Conservation (phyloP, 2,888 invertebrate genomes). For the Beris chalybata region DNA sequence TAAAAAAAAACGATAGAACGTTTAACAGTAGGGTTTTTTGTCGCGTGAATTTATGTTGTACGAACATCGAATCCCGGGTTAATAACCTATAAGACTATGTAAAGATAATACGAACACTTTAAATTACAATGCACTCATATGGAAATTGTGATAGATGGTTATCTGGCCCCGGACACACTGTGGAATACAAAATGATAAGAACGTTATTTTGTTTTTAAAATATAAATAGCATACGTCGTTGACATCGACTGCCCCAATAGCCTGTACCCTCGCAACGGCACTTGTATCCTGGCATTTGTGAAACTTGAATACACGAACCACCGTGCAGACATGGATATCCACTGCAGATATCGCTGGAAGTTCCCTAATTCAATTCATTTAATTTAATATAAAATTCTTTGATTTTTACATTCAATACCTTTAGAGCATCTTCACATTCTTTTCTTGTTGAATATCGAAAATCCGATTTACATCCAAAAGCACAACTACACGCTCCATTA, state of each 20-base stretch:
- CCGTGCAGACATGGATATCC: constrained; percentile 64
- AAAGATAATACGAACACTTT: constrained; percentile 25
- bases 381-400: not conserved
- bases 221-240: constrained; percentile 34
- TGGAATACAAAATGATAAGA: constrained; percentile 8
- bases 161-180: constrained; percentile 39
- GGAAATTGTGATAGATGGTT: constrained; percentile 33
- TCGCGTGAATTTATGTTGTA: no score
- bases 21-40: no score
- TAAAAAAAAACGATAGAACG: no score
- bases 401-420: constrained; percentile 53
- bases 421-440: constrained; percentile 63
- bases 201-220: constrained; percentile 13
- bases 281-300: constrained; percentile 62
- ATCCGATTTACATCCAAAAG: constrained; percentile 64
- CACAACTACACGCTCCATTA: constrained; percentile 63
- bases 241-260: constrained; percentile 51
- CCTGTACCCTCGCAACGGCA: constrained; percentile 67
- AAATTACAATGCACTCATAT: constrained; percentile 41
- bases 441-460: constrained; percentile 62
- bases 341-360: constrained; percentile 63
- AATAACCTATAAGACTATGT: constrained; percentile 17
- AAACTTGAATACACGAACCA: constrained; percentile 64
- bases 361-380: constrained; percentile 46
- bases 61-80: constrained; percentile 1